Conservation (phyloP, 2,797 vertebrate genomes). For the Spea hammondii region DNA sequence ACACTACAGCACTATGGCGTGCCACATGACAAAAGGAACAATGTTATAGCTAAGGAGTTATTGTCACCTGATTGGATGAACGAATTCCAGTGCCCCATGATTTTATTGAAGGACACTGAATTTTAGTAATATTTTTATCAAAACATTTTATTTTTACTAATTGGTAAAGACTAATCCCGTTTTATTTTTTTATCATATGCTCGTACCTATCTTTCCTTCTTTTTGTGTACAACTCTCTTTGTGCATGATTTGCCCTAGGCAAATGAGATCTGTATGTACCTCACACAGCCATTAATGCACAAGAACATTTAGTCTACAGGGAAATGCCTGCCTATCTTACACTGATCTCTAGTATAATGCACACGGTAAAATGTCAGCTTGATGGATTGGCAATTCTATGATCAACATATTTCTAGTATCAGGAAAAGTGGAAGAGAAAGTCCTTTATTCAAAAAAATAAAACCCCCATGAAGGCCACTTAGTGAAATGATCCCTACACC, state of each 20-base stretch:
- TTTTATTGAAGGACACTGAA: no score
- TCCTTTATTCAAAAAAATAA: slow-evolving; percentile 19
- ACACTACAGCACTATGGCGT: not conserved
- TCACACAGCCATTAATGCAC: slow-evolving; percentile 68
- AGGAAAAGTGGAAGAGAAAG: slow-evolving; percentile 16
- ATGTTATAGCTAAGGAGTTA: not conserved
- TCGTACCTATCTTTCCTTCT: slow-evolving; percentile 28
- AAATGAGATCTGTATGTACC: slow-evolving; percentile 66
- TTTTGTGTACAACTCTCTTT: slow-evolving; percentile 32
- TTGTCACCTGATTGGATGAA: slow-evolving; percentile 6
- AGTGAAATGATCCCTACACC: not conserved
- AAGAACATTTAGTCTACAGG: slow-evolving; percentile 65
- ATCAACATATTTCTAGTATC: slow-evolving; percentile 46
- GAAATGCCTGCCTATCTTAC: slow-evolving; percentile 43
- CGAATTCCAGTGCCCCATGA: not conserved
- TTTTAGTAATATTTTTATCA: not conserved
- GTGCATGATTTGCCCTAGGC: slow-evolving; percentile 66
- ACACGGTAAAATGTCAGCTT: slow-evolving; percentile 44
- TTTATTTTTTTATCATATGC: slow-evolving; percentile 28
- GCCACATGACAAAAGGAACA: not conserved
- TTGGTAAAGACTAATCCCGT: slow-evolving; percentile 21
- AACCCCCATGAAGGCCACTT: slow-evolving; percentile 10
- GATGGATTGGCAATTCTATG: slow-evolving; percentile 49
- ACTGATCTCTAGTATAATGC: slow-evolving; percentile 45
- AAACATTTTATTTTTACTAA: not conserved